Evolutionary conservation across 2,797 vertebrate species (phyloP).

Genomic region (Artibeus lituratus): DNA sequence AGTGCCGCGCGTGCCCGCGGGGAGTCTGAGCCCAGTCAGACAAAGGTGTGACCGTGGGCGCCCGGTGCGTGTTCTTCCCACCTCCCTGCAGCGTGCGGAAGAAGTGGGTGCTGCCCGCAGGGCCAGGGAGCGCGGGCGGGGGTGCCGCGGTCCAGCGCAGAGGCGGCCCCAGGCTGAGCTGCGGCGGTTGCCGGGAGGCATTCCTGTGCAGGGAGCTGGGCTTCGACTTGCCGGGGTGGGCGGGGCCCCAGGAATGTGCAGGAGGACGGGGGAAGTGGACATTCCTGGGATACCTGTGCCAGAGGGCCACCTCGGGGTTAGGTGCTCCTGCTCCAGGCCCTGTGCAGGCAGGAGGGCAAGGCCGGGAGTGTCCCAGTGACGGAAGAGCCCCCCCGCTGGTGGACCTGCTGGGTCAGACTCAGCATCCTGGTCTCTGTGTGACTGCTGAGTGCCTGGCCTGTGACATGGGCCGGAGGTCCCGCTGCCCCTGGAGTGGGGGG

Average conservation of each 20-base stretch:
- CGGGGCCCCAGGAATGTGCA: conserved; percentile 43
- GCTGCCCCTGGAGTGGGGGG: rapidly evolving
- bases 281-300: conserved; percentile 71
- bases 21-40: not conserved
- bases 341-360: not conserved
- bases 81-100: rapidly evolving
- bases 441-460: not conserved
- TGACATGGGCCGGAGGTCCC: not conserved
- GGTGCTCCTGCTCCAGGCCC: not conserved
- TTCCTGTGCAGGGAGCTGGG: not conserved
- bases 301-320: not conserved
- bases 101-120: not conserved
- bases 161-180: not conserved
- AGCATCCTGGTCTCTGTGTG: not conserved
- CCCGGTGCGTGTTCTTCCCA: not conserved
- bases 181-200: conserved; percentile 32
- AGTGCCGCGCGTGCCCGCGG: rapidly evolving
- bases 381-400: rapidly evolving
- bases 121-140: not conserved
- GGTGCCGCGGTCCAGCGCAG: rapidly evolving
- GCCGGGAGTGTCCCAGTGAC: not conserved
- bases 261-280: not conserved
- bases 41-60: not conserved
- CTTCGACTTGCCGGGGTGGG: not conserved
- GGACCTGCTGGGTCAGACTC: not conserved